Percentiles rank a stretch among this genome's conserved stretches.
phyloP scores from a whole-genome alignment of 2,888 invertebrate genomes.

The Heliconius sara region DNA sequence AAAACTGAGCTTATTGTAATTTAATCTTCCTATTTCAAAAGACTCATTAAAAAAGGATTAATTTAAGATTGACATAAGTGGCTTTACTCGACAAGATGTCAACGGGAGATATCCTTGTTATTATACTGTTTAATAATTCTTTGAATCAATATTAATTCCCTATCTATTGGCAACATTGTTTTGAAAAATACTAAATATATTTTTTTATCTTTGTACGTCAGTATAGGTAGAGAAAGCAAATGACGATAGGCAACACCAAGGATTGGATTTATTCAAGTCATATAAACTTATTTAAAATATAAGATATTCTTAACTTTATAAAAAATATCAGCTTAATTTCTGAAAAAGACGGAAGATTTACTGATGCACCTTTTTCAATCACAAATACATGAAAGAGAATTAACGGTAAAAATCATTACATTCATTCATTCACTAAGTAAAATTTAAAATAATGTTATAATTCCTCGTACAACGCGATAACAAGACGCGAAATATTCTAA shows the following conservation, averaged over 20 bases:
- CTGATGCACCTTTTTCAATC: too few species aligned
- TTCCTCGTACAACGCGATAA: background rate
- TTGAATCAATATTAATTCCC: background rate
- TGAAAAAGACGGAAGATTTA: too few species aligned
- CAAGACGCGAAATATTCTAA: background rate
- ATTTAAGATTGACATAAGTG: conserved; percentile 4
- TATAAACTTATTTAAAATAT: too few species aligned
- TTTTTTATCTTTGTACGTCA: too few species aligned
- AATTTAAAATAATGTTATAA: too few species aligned
- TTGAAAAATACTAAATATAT: background rate
- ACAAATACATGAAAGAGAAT: too few species aligned
- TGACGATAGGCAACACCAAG: too few species aligned
- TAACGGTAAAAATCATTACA: too few species aligned
- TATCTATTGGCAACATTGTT: background rate
- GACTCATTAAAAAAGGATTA: background rate
- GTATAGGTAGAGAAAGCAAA: background rate
- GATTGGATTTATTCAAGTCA: too few species aligned
- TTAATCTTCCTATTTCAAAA: background rate
- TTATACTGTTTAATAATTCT: background rate
- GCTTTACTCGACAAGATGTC: background rate
- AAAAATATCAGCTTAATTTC: too few species aligned
- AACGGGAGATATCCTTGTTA: background rate
- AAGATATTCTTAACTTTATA: too few species aligned
- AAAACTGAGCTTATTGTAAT: background rate
- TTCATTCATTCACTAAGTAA: too few species aligned